phyloP scores from a whole-genome alignment of 2,797 vertebrate species.

The Prionace glauca region DNA sequence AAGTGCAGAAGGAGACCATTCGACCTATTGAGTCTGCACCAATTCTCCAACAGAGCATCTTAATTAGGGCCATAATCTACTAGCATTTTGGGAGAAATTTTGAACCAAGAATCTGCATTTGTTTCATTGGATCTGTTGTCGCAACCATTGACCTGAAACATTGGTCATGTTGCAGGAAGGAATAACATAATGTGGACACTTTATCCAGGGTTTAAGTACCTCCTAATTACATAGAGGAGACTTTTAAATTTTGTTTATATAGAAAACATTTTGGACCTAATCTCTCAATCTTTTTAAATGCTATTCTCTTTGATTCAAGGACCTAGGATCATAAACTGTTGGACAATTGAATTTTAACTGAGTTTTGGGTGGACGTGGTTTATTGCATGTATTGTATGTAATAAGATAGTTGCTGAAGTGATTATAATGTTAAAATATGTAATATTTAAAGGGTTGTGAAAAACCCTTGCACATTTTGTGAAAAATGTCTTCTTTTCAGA shows the following conservation, averaged over 20 bases:
- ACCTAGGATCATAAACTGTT: too few species aligned
- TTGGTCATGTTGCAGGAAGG: background rate
- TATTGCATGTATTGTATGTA: background rate
- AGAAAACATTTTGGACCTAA: too few species aligned
- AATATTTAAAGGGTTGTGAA: background rate
- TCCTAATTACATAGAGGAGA: too few species aligned
- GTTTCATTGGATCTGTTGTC: background rate
- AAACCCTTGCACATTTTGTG: too few species aligned
- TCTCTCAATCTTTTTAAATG: background rate
- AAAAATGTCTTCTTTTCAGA: background rate
- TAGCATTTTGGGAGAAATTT: background rate
- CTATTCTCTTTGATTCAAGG: background rate
- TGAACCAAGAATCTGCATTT: background rate
- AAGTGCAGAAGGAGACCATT: too few species aligned
- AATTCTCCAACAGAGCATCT: too few species aligned
- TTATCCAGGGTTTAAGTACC: too few species aligned
- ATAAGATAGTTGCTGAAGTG: background rate
- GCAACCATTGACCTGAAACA: background rate
- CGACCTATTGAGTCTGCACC: too few species aligned
- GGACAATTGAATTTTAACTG: background rate
- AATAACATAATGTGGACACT: too few species aligned
- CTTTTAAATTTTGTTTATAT: too few species aligned
- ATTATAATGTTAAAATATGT: background rate
- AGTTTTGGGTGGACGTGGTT: too few species aligned
- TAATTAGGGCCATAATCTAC: background rate